Evolutionary conservation across 1,140 invertebrate species (phyloP).

Genomic region (Spodoptera frugiperda): DNA sequence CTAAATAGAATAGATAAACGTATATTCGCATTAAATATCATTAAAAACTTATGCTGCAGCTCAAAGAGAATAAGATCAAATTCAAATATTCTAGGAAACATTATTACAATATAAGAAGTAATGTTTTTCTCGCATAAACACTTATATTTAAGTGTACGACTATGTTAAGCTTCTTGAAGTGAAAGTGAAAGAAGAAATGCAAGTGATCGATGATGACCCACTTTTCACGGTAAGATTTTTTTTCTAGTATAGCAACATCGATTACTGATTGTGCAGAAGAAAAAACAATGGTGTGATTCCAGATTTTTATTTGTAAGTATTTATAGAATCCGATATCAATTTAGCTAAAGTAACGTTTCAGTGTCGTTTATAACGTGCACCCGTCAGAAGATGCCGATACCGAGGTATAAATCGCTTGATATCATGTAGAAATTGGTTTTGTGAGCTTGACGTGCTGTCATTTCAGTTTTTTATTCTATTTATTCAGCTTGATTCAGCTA

Average conservation of each 20-base stretch:
- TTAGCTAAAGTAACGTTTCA: conserved; percentile 74
- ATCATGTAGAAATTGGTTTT: conserved; percentile 68
- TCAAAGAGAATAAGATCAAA: too few species aligned
- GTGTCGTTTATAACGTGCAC: conserved; percentile 69
- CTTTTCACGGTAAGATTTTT: conserved; percentile 63
- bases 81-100: neutral
- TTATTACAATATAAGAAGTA: too few species aligned
- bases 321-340: conserved; percentile 84
- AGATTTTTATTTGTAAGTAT: conserved; percentile 87
- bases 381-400: conserved; percentile 65
- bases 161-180: conserved; percentile 35
- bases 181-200: conserved; percentile 57
- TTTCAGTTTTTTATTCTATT: conserved; percentile 83
- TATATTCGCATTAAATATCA: neutral
- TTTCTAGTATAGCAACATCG: conserved; percentile 74
- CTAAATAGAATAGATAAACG: neutral
- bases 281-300: conserved; percentile 87
- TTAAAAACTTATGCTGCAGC: neutral
- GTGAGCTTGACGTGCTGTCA: conserved; percentile 81
- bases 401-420: conserved; percentile 70
- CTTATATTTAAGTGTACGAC: neutral
- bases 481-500: conserved; percentile 83
- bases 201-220: conserved; percentile 68
- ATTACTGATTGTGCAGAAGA: conserved; percentile 84
- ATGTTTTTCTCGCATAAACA: neutral